phyloP scores from a whole-genome alignment of 2,113 vertebrate species.

The Panthera uncia region DNA sequence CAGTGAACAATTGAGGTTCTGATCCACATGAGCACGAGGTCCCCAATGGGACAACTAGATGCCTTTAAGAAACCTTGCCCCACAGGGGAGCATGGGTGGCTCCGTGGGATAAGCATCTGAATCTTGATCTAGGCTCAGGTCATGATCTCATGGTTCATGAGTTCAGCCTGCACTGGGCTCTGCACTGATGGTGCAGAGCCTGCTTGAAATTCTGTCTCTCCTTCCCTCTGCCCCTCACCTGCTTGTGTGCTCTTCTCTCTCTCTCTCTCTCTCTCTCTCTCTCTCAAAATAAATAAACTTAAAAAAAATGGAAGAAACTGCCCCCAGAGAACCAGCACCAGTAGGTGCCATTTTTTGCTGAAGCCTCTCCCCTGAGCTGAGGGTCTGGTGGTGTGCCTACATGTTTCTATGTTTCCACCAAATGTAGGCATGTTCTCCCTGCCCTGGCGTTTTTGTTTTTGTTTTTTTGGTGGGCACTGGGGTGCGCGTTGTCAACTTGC shows the following conservation, averaged over 20 bases:
- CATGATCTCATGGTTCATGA: no score
- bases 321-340: not conserved
- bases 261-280: no score
- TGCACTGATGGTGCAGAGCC: no score
- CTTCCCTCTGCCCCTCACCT: no score
- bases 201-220: no score
- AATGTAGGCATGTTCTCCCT: constrained; percentile 24
- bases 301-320: no score
- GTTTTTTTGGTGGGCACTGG: constrained; percentile 47
- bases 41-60: not conserved
- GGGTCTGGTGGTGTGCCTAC: constrained; percentile 20
- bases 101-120: no score
- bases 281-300: no score
- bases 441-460: not conserved
- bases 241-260: no score
- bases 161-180: no score
- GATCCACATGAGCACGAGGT: not conserved
- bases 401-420: constrained; percentile 28
- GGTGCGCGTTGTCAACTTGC: not conserved
- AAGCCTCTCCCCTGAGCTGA: not conserved
- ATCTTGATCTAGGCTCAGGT: no score
- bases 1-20: not conserved
- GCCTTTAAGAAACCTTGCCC: not conserved
- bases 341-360: constrained; percentile 23
- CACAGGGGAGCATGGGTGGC: not conserved